phyloP scores from a whole-genome alignment of 2,888 invertebrate genomes.

The Hirtodrosophila cameraria region DNA sequence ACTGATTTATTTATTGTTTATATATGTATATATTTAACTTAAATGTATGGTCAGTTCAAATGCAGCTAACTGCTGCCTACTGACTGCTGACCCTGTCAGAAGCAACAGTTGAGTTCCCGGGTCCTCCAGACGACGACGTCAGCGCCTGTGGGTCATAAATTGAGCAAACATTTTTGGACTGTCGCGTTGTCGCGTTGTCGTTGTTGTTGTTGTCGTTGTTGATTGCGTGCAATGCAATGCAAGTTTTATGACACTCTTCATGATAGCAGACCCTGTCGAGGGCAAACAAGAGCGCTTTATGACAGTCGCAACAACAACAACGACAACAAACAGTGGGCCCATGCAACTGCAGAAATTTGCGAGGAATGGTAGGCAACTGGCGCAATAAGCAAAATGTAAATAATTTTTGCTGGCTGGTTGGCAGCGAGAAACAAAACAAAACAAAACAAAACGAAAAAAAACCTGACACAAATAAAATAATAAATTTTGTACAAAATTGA shows the following conservation, averaged over 20 bases:
- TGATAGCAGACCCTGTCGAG: constrained; percentile 61
- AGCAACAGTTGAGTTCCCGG: constrained; percentile 41
- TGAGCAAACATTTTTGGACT: constrained; percentile 72
- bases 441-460: constrained; percentile 15
- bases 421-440: constrained; percentile 27
- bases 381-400: constrained; percentile 79
- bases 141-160: constrained; percentile 69
- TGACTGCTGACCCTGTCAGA: constrained; percentile 59
- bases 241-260: constrained; percentile 72
- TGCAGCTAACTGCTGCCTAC: constrained; percentile 17
- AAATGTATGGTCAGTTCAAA: constrained; percentile 22
- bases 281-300: constrained; percentile 65
- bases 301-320: constrained; percentile 30
- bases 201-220: constrained; percentile 45
- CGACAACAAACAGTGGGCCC: constrained; percentile 46
- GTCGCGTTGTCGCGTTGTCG: constrained; percentile 27
- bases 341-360: constrained; percentile 57
- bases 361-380: constrained; percentile 26
- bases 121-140: constrained; percentile 35
- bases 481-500: constrained; percentile 79
- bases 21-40: too few relatives aligned
- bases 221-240: constrained; percentile 79
- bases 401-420: constrained; percentile 55
- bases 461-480: constrained; percentile 80
- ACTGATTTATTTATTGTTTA: constrained; percentile 19